phyloP scores from a whole-genome alignment of 37 sponge, comb jelly and placozoan genomes.

The Amphimedon queenslandica region DNA sequence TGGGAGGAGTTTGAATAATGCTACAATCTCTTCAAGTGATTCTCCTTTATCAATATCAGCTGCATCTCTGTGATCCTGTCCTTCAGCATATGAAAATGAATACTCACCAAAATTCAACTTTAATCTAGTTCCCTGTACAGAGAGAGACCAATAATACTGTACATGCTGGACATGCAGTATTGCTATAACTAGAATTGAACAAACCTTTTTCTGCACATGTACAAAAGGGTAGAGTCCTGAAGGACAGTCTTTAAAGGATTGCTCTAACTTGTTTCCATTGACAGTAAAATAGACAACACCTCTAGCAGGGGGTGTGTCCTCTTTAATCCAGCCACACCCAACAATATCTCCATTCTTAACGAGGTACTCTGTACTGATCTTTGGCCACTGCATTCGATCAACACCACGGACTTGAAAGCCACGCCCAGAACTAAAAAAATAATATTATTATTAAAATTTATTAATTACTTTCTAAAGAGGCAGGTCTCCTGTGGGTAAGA shows the following conservation, averaged over 20 bases:
- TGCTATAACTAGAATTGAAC: not conserved
- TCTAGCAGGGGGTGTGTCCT: slow-evolving; percentile 13
- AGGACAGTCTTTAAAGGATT: slow-evolving; percentile 48
- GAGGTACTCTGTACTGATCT: slow-evolving; percentile 26
- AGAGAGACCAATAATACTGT: not conserved
- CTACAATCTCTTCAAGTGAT: slow-evolving; percentile 52
- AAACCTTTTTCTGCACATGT: slow-evolving; percentile 82
- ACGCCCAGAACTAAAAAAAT: slow-evolving; percentile 53
- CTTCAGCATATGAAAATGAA: slow-evolving; percentile 72
- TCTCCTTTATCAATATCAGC: slow-evolving; percentile 60
- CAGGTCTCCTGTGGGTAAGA: slow-evolving; percentile 38
- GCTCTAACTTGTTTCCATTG: slow-evolving; percentile 56
- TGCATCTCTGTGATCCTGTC: slow-evolving; percentile 75
- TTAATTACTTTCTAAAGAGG: slow-evolving; percentile 44
- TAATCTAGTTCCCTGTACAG: slow-evolving; percentile 59
- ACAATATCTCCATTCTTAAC: slow-evolving; percentile 66
- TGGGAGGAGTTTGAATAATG: slow-evolving; percentile 61
- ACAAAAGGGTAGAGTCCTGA: slow-evolving; percentile 77
- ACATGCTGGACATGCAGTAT: not conserved
- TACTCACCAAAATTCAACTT: slow-evolving; percentile 88
- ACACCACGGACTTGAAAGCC: slow-evolving; percentile 51
- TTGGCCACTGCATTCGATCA: slow-evolving; percentile 57
- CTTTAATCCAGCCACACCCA: slow-evolving; percentile 87
- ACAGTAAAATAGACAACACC: slow-evolving; percentile 87
- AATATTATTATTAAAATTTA: not conserved